Percentiles rank a stretch among this genome's conserved stretches.
These are phyloP conservation scores for Scaptomyza pallida DNA, from an alignment of 1,140 invertebrate species.

Conservation along the genomic window DNA sequence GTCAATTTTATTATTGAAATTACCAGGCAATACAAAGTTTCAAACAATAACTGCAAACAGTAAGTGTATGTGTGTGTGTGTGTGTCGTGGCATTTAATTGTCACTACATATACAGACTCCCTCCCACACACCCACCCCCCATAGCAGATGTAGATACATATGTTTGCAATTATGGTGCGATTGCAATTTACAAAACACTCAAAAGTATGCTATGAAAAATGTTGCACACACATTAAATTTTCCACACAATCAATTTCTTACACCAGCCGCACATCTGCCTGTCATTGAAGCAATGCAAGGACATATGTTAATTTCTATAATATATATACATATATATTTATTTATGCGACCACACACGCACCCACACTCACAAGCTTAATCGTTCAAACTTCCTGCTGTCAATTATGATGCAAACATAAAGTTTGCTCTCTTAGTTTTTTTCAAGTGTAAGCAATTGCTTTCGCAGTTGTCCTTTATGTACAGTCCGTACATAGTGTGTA, in stretches of 20 bases:
- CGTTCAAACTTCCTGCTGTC: slow-evolving; percentile 50
- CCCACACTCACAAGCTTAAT: slow-evolving; percentile 51
- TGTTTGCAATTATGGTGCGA: slow-evolving; percentile 53
- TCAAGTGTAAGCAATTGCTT: slow-evolving; percentile 23
- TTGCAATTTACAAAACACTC: slow-evolving; percentile 73
- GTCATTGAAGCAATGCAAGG: slow-evolving; percentile 2
- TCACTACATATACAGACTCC: slow-evolving; percentile 18
- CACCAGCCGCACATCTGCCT: background rate
- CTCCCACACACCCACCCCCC: slow-evolving; percentile 15
- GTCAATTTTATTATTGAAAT: slow-evolving; percentile 80
- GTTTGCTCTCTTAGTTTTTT: slow-evolving; percentile 25
- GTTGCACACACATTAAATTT: slow-evolving; percentile 66
- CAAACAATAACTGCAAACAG: slow-evolving; percentile 54
- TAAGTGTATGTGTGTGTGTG: slow-evolving; percentile 30
- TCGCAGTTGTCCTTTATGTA: background rate
- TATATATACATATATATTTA: slow-evolving; percentile 58
- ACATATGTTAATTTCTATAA: slow-evolving; percentile 63
- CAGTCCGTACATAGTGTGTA: background rate
- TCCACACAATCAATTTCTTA: slow-evolving; percentile 76
- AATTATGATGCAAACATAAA: slow-evolving; percentile 31
- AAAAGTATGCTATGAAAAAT: slow-evolving; percentile 78
- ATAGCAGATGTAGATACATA: slow-evolving; percentile 46
- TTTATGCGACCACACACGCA: slow-evolving; percentile 47
- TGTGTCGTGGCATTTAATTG: slow-evolving; percentile 56
- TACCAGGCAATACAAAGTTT: slow-evolving; percentile 44